Evolutionary conservation across 2,888 invertebrate genomes (phyloP), one percentile per base, ranked within the genome.

Genomic region (Melinaea menophilus): DNA sequence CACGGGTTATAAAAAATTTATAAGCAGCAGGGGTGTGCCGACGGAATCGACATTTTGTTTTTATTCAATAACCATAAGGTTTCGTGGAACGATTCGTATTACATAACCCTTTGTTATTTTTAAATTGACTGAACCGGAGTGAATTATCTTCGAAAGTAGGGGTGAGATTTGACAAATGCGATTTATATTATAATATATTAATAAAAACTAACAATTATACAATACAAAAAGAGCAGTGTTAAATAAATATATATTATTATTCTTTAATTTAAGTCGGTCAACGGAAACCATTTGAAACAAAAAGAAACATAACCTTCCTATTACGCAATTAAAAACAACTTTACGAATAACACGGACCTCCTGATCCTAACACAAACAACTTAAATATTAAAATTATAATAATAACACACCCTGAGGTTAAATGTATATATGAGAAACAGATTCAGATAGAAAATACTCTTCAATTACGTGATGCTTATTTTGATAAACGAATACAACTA

Each of bases 291-390:
- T 41, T 41, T 41, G 41, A 41, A 41, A 41, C 9, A 41, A 41
- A 41, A 41, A 22, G 22, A 22, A 41, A 37, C 37, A 58, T 63
- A 69, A 70, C 68, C 72, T 73, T 73, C 41, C 9, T 9, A 82
- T 86, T 82, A 83, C 80, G 78, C 80, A 85, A 86, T 87, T 85
- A 86, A 82, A 85, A 84, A 79, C 75, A 66, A 81, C 78, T 85
- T 82, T 79, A 79, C 77, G 79, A 83, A 85, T 82, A 79, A 81
- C 75, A 77, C 73, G 75, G 75, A 75, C 79, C 75, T 81, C 78
- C 79, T 70, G 76, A 75, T 73, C 74, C 72, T 79, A 82, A 82
- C 79, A 85, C 84, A 85, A 84, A 84, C 81, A 84, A 75, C 76
- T 79, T 78, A 78, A 77, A 77, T 76, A 77, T 79, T 68, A 79